Evolutionary conservation across 2,888 invertebrate genomes (phyloP).

Genomic region (Chymomyza caudatula): DNA sequence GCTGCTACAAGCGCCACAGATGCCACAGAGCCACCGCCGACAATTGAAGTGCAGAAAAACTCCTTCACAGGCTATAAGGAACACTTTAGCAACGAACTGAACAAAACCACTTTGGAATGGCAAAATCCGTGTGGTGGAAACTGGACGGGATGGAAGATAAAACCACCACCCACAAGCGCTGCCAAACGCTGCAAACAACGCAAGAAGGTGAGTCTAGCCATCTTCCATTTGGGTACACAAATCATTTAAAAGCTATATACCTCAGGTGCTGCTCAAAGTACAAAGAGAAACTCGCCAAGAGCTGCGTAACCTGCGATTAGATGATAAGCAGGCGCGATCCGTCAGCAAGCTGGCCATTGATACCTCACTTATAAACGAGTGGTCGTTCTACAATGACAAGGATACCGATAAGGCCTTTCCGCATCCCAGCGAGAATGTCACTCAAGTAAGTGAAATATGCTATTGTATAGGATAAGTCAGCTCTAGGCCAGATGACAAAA

Average conservation of each 20-base stretch:
- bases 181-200: constrained; percentile 15
- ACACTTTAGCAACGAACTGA: constrained; percentile 41
- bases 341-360: constrained; percentile 46
- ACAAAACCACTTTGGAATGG: constrained; percentile 55
- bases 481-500: background rate
- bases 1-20: constrained; percentile 10
- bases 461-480: background rate
- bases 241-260: too few species aligned
- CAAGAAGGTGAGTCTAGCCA: background rate
- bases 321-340: constrained; percentile 33
- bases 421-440: constrained; percentile 32
- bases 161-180: background rate
- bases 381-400: constrained; percentile 40
- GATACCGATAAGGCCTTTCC: constrained; percentile 69
- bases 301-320: constrained; percentile 17
- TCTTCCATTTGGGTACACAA: background rate
- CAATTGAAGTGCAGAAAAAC: constrained; percentile 42
- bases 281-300: constrained; percentile 41
- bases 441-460: constrained; percentile 3
- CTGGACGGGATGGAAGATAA: constrained; percentile 20
- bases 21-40: constrained; percentile 18
- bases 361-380: constrained; percentile 35
- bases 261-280: constrained; percentile 46
- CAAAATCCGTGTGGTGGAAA: constrained; percentile 63
- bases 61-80: constrained; percentile 19